Conservation (phyloP, 2,797 vertebrate species). For the Tolypeutes matacus region DNA sequence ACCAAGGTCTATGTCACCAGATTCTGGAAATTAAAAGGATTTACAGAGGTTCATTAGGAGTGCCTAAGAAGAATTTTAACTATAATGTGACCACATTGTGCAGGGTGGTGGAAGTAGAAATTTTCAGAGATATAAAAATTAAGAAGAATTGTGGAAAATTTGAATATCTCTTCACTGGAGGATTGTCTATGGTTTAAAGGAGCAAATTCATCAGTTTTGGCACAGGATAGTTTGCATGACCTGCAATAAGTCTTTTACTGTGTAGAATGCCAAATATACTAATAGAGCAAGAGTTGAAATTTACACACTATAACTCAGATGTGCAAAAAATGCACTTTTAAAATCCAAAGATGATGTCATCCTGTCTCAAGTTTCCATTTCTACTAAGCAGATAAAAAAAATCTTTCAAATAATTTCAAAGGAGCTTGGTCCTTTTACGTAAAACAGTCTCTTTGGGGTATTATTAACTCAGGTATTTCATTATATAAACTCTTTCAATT, state of each 20-base stretch:
- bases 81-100: not conserved
- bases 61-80: not conserved
- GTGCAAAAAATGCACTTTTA: slow-evolving; percentile 37
- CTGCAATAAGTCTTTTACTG: slow-evolving; percentile 48
- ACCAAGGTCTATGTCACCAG: not conserved
- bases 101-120: slow-evolving; percentile 23
- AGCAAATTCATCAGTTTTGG: slow-evolving; percentile 41
- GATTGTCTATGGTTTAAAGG: slow-evolving; percentile 56
- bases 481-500: not conserved
- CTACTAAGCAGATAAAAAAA: slow-evolving; percentile 40
- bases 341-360: slow-evolving; percentile 65
- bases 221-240: not conserved
- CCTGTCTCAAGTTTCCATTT: slow-evolving; percentile 57
- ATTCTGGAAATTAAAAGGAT: slow-evolving; percentile 45
- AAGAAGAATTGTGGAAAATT: slow-evolving; percentile 65
- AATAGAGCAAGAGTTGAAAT: slow-evolving; percentile 30
- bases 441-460: not conserved
- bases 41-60: not conserved
- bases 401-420: slow-evolving; percentile 26
- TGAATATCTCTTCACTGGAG: slow-evolving; percentile 19
- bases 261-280: slow-evolving; percentile 25
- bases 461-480: slow-evolving; percentile 49
- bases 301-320: slow-evolving; percentile 57
- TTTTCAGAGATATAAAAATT: slow-evolving; percentile 56
- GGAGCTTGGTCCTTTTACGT: not conserved